These are phyloP conservation scores for Melipona beecheii DNA, from an alignment of 2,888 invertebrate species.

Conservation along the genomic window DNA sequence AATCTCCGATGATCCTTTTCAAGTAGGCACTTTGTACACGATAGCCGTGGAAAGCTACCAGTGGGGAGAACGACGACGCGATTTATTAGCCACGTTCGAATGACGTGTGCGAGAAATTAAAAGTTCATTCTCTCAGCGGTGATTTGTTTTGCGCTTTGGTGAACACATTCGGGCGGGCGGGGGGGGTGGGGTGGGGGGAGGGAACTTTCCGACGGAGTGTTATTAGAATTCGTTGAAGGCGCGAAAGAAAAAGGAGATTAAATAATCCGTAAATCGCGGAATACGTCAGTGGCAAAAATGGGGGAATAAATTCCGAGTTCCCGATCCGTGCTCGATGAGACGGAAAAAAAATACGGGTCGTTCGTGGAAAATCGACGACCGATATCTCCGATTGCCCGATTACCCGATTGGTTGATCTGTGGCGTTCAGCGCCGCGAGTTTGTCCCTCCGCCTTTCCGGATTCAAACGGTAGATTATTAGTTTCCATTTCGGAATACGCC, in stretches of 20 bases:
- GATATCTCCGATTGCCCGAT: not conserved
- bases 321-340: constrained; percentile 14
- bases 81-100: not conserved
- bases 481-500: constrained; percentile 39
- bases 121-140: not conserved
- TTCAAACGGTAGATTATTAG: constrained; percentile 45
- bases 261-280: constrained; percentile 25
- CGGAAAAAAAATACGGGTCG: too few species aligned
- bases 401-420: not conserved
- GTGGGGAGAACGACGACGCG: not conserved
- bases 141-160: not conserved
- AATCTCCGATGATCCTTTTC: not conserved
- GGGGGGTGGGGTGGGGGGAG: too few species aligned
- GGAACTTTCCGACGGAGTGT: not conserved
- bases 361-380: constrained; percentile 50
- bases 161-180: not conserved
- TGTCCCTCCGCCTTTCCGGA: not conserved
- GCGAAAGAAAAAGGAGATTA: not conserved
- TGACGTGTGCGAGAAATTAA: not conserved
- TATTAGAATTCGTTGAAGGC: constrained; percentile 1
- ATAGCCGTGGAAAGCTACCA: not conserved
- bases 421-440: not conserved
- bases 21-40: not conserved
- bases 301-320: not conserved
- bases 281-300: constrained; percentile 33